phyloP scores from a whole-genome alignment of 2,113 vertebrate genomes.

The Brachyhypopomus occidentalis region DNA sequence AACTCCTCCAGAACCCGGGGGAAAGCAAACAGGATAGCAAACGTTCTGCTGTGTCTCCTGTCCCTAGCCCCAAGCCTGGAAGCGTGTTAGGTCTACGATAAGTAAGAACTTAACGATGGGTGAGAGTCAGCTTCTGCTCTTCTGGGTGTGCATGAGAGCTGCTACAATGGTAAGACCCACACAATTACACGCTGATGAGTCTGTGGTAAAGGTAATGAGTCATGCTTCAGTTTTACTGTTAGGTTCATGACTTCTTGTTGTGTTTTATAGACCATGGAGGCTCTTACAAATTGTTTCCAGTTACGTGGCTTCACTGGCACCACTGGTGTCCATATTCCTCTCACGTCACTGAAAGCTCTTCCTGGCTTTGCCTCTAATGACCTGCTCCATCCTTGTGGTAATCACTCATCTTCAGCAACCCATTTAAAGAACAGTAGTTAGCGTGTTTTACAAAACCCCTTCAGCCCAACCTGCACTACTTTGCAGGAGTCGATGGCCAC shows the following conservation, averaged over 20 bases:
- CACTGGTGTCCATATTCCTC: slow-evolving; percentile 58
- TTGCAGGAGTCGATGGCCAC: too few relatives aligned
- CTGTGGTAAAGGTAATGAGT: background rate
- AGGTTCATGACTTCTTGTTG: background rate
- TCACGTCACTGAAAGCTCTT: slow-evolving; percentile 59
- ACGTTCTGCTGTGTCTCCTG: background rate
- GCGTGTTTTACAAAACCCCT: too few relatives aligned
- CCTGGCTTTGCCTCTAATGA: slow-evolving; percentile 79
- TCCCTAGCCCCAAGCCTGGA: slow-evolving; percentile 32
- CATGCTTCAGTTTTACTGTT: background rate
- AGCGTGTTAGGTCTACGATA: slow-evolving; percentile 15
- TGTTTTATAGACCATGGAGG: slow-evolving; percentile 59
- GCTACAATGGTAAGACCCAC: slow-evolving; percentile 75
- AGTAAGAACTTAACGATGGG: slow-evolving; percentile 42
- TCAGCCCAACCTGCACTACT: too few relatives aligned
- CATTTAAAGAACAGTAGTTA: too few relatives aligned
- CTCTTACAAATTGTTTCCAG: slow-evolving; percentile 64
- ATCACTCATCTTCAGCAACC: background rate
- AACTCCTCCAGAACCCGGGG: slow-evolving; percentile 84
- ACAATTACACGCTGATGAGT: background rate
- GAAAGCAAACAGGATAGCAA: background rate
- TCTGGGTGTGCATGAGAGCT: slow-evolving; percentile 81
- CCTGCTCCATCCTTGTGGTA: slow-evolving; percentile 67
- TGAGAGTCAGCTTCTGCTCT: slow-evolving; percentile 65
- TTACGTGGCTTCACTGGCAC: slow-evolving; percentile 68